Evolutionary conservation across 2,797 vertebrate species (phyloP).

Genomic region (Aphelocoma californica): DNA sequence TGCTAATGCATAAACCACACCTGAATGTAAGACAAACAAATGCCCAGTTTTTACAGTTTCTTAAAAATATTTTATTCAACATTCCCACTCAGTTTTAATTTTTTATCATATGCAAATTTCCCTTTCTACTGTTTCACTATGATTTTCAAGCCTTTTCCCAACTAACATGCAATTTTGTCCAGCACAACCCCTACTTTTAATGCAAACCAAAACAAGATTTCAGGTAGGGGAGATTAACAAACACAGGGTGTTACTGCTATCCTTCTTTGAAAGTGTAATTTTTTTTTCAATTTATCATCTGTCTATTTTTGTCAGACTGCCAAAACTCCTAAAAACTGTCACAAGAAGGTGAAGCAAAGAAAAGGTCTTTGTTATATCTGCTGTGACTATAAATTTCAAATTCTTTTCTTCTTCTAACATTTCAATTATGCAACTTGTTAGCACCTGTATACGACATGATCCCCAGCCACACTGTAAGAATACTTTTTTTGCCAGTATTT

Average conservation of each 20-base stretch:
- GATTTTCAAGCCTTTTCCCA: not conserved
- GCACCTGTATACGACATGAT: not conserved
- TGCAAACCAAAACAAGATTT: not conserved
- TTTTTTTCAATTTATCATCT: slow-evolving; percentile 13
- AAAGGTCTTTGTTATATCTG: not conserved
- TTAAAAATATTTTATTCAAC: not conserved
- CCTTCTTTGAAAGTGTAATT: slow-evolving; percentile 5
- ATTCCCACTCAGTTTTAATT: not conserved
- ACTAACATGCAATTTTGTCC: not conserved
- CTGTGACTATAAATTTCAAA: not conserved
- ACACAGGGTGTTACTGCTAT: not conserved
- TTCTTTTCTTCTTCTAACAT: not conserved
- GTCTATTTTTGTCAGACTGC: slow-evolving; percentile 10
- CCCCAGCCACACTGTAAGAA: not conserved
- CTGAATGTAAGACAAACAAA: not conserved
- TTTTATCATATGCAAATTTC: not conserved
- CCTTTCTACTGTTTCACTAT: not conserved
- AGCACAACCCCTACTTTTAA: not conserved
- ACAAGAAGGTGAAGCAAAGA: slow-evolving; percentile 4
- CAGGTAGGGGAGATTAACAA: not conserved
- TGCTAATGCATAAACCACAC: not conserved
- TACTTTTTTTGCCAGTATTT: not conserved
- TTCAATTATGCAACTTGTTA: not conserved
- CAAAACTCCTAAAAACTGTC: not conserved
- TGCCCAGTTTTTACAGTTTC: not conserved